Evolutionary conservation across 1,140 invertebrate species (phyloP).

Genomic region (Anastrepha ludens): DNA sequence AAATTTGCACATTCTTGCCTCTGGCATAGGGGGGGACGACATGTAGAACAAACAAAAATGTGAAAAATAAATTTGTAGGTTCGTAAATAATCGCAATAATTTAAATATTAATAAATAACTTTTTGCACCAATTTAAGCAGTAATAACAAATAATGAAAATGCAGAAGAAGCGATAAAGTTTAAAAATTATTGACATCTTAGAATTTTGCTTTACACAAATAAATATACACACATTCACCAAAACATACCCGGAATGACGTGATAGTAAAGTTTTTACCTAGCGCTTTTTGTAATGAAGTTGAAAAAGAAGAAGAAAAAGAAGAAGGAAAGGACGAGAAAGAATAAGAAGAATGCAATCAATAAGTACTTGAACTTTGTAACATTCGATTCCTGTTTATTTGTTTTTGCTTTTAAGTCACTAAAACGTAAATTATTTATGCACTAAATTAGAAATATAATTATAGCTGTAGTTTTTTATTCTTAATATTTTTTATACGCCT

Average conservation of each 20-base stretch:
- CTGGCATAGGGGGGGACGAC: too few species aligned
- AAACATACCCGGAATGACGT: conserved; percentile 33
- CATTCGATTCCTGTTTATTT: conserved; percentile 31
- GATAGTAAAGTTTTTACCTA: background rate
- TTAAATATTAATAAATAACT: background rate
- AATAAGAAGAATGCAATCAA: conserved; percentile 6
- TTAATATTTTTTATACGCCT: too few species aligned
- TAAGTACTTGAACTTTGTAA: conserved; percentile 45
- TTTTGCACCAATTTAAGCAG: too few species aligned
- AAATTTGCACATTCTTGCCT: too few species aligned
- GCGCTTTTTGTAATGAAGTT: too few species aligned
- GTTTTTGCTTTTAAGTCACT: background rate
- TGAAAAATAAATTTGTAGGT: too few species aligned
- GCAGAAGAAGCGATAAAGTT: background rate
- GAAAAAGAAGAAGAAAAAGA: conserved; percentile 4
- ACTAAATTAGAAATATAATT: too few species aligned
- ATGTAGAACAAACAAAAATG: too few species aligned
- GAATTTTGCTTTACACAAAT: background rate
- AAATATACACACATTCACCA: background rate
- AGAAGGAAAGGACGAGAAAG: background rate
- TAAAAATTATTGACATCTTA: background rate
- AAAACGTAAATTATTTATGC: background rate
- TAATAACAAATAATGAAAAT: background rate
- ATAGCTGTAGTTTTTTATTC: too few species aligned
- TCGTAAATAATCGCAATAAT: background rate